These are phyloP conservation scores for Proctacanthus coquilletti DNA, from an alignment of 1,140 invertebrate genomes.

Conservation along the genomic window DNA sequence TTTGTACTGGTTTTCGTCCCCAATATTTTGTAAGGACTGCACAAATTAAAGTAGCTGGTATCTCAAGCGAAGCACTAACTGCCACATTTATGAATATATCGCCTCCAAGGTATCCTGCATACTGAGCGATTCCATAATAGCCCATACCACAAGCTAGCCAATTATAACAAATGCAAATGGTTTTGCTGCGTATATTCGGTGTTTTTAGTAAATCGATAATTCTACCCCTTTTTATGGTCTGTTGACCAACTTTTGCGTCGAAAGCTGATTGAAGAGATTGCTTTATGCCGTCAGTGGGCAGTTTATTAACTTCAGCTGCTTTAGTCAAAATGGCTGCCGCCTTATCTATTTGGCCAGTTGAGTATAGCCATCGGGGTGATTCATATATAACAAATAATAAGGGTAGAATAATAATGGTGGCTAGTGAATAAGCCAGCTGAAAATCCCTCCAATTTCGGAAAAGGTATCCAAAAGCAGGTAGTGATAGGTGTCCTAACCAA, in stretches of 20 bases:
- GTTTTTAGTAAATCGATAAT: constrained; percentile 54
- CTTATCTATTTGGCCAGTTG: constrained; percentile 47
- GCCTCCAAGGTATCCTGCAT: constrained; percentile 51
- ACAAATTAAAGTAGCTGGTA: constrained; percentile 51
- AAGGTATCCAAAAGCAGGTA: constrained; percentile 44
- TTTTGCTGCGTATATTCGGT: constrained; percentile 54
- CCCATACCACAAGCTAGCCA: constrained; percentile 60
- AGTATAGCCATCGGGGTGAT: constrained; percentile 65
- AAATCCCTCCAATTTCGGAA: constrained; percentile 54
- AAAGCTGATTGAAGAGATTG: constrained; percentile 30
- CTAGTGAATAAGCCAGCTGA: constrained; percentile 57
- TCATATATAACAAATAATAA: too few species aligned
- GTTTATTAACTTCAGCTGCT: constrained; percentile 44
- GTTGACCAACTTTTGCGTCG: constrained; percentile 17
- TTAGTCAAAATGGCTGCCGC: constrained; percentile 49
- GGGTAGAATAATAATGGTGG: too few species aligned
- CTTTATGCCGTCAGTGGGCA: constrained; percentile 35
- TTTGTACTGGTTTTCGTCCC: constrained; percentile 46
- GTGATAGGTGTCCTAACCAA: constrained; percentile 45
- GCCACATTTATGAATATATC: constrained; percentile 60
- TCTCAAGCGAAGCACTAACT: constrained; percentile 46
- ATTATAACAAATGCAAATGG: constrained; percentile 50
- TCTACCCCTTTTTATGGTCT: constrained; percentile 34
- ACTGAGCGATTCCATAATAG: constrained; percentile 60
- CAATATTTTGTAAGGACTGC: constrained; percentile 45